Base-by-base conservation (phyloP, 2,113 vertebrate genomes). In the Tachycineta bicolor region DNA sequence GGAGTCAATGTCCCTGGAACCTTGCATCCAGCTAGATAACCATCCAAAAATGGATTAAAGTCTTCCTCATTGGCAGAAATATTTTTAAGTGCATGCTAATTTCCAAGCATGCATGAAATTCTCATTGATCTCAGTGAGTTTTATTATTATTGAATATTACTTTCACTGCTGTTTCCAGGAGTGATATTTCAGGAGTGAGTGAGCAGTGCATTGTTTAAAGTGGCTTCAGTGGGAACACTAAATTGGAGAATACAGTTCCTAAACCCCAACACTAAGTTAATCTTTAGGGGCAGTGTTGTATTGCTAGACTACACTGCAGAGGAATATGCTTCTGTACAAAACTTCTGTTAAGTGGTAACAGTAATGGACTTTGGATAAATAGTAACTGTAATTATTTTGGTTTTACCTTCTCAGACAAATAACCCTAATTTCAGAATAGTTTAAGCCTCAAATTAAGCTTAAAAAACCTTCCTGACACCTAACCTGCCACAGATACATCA, bases 171-270 rank as follows among this genome's bases (percentile, higher is more conserved):
- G 14, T 29, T 24, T 73, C 80, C n/a, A 46, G 37, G 31, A 76
- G 23, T 11, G 10, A 50, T 52, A 29, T 52, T 92, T 90, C 37
- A 37, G 37, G 37, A 69, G 15, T 11, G n/a, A 70, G 19, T 0
- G 0, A 46, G n/a, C 15, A 37, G 43, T 8, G 7, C 1, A 0
- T 28, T 26, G 9, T 31, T 65, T 44, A 12, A 34, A 23, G 26
- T 10, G 34, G 14, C 26, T 64, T 43, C 49, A 43, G 21, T 44
- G 15, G 44, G 10, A 59, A 5, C 37, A 19, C 8, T 20, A 14
- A 33, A 50, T 23, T 20, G 23, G 22, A 59, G 33, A 59, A 52
- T 12, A 23, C 12, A 31, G 15, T 4, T 58, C 23, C 37, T 50
- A 65, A 58, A 50, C 34, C 49, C 58, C 22, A 33, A 14, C 12